These are phyloP conservation scores for Crepidodera aurea DNA, from an alignment of 2,888 invertebrate genomes.

Conservation along the genomic window DNA sequence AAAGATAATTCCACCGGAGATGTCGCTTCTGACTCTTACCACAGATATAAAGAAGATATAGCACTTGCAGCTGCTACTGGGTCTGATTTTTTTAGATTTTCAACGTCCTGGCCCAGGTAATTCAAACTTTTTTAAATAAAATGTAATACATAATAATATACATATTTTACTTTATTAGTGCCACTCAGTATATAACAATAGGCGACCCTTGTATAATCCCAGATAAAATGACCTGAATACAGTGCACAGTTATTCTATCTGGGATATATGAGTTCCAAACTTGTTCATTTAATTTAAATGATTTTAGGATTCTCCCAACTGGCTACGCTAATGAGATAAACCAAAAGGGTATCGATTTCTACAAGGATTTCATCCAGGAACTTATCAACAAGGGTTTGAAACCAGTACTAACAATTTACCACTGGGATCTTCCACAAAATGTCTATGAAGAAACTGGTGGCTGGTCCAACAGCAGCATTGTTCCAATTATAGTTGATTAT, in stretches of 20 bases:
- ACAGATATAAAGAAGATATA: conserved; percentile 70
- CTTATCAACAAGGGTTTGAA: conserved; percentile 41
- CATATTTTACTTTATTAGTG: no score
- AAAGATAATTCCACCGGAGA: conserved; percentile 64
- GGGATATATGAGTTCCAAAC: no score
- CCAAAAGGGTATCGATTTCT: conserved; percentile 57
- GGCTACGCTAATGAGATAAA: conserved; percentile 63
- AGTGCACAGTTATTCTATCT: no score
- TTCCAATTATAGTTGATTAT: conserved; percentile 68
- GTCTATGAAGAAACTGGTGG: conserved; percentile 63
- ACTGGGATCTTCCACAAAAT: conserved; percentile 50
- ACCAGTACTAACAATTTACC: conserved; percentile 37
- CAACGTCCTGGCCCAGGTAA: conserved; percentile 46
- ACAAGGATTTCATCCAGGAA: conserved; percentile 29
- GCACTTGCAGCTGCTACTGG: conserved; percentile 66
- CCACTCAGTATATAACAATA: no score
- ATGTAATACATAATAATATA: no score
- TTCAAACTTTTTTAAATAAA: no score
- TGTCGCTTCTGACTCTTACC: conserved; percentile 72
- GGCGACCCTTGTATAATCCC: no score
- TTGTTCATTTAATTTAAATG: no score
- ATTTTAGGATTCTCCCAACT: no score
- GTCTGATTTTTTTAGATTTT: conserved; percentile 64
- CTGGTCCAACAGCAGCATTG: conserved; percentile 69
- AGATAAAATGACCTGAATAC: no score